Conservation (phyloP, 2,797 vertebrate species). For the Pelodytes ibericus region DNA sequence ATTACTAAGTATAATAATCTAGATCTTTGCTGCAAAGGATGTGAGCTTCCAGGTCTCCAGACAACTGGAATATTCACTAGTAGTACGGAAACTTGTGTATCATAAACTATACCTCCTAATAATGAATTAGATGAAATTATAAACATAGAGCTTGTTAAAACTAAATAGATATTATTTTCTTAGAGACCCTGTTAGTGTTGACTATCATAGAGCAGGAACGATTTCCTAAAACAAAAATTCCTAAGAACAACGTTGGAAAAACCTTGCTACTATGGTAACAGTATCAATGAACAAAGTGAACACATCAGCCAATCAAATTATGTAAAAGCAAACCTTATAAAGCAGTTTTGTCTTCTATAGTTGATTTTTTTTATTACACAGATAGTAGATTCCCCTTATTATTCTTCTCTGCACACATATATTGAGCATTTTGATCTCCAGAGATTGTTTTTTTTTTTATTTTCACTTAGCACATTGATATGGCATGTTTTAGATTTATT, state of each 20-base stretch:
- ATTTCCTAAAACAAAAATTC: no score
- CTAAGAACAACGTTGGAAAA: neutral
- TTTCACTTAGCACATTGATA: slow-evolving; percentile 34
- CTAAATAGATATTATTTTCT: no score
- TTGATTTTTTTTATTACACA: slow-evolving; percentile 26
- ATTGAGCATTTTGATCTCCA: slow-evolving; percentile 30
- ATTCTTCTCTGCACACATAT: slow-evolving; percentile 10
- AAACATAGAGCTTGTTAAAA: no score
- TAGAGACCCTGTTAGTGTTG: no score
- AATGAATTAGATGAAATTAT: no score
- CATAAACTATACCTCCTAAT: no score
- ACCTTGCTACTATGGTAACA: neutral
- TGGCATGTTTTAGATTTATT: slow-evolving; percentile 29
- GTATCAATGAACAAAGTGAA: neutral
- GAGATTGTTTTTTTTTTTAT: slow-evolving; percentile 10
- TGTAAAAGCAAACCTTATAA: slow-evolving; percentile 30
- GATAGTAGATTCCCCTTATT: neutral
- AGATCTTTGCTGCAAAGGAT: no score
- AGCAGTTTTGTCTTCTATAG: slow-evolving; percentile 5
- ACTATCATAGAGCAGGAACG: no score
- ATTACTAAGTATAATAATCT: no score
- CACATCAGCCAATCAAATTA: neutral
- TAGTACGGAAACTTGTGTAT: no score
- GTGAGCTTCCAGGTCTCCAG: no score
- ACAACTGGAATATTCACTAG: no score